Percentiles rank a stretch among this genome's conserved stretches.
These are phyloP conservation scores for Drosophila lacicola DNA, from an alignment of 2,888 invertebrate genomes.

Conservation along the genomic window DNA sequence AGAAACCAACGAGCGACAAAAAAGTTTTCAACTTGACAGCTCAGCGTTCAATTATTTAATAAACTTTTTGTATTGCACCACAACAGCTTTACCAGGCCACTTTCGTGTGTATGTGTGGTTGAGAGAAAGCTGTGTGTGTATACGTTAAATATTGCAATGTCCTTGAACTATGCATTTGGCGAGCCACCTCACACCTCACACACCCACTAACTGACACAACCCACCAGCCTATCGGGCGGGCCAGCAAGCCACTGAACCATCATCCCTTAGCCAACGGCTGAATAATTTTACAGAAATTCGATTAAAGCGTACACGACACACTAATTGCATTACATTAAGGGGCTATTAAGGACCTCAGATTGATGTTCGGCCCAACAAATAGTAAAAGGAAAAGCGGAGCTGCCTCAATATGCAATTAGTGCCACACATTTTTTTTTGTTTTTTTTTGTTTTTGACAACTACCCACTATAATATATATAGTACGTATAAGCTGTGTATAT, in stretches of 20 bases:
- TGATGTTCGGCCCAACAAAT: conserved; percentile 29
- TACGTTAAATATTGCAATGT: conserved; percentile 76
- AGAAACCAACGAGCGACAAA: not conserved
- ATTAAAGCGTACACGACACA: conserved; percentile 58
- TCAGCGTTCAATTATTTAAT: conserved; percentile 61
- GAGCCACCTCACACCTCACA: conserved; percentile 30
- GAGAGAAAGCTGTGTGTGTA: conserved; percentile 61
- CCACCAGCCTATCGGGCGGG: conserved; percentile 23
- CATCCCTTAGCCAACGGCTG: conserved; percentile 41
- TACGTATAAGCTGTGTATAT: conserved; percentile 1
- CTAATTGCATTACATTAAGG: conserved; percentile 73
- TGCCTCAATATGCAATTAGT: conserved; percentile 61
- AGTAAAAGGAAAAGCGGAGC: conserved; percentile 16
- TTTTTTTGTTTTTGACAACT: conserved; percentile 27
- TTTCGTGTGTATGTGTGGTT: conserved; percentile 27
- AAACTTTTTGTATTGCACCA: conserved; percentile 63
- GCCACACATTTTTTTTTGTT: conserved; percentile 25
- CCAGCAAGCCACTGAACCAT: conserved; percentile 27
- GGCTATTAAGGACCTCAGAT: conserved; percentile 56
- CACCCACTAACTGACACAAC: conserved; percentile 22
- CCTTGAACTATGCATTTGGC: conserved; percentile 82
- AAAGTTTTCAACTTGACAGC: conserved; percentile 39
- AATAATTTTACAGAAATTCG: conserved; percentile 71
- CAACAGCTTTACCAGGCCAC: conserved; percentile 41
- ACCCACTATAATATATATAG: conserved; percentile 24